phyloP scores from a whole-genome alignment of 2,888 invertebrate genomes.

The Zeuzera pyrina region DNA sequence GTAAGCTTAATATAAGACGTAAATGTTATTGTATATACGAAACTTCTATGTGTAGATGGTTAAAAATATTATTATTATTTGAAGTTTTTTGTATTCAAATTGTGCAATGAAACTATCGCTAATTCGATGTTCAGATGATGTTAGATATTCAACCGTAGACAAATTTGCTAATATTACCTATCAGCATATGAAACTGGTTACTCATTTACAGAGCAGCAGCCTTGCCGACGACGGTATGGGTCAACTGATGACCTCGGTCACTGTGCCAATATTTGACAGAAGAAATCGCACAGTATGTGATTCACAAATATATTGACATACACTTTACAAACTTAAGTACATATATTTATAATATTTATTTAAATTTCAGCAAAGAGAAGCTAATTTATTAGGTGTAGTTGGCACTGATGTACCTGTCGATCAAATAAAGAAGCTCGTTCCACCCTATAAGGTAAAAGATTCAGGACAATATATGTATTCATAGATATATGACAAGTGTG shows the following conservation, averaged over 20 bases:
- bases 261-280: constrained; percentile 95
- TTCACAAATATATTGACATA: not conserved
- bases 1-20: too few relatives aligned
- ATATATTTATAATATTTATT: not conserved
- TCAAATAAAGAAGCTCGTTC: constrained; percentile 95
- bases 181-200: too few relatives aligned
- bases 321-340: not conserved
- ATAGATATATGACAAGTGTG: not conserved
- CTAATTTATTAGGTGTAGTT: constrained; percentile 95
- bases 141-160: too few relatives aligned
- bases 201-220: constrained; percentile 78
- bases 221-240: constrained; percentile 79
- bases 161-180: too few relatives aligned
- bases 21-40: too few relatives aligned
- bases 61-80: too few relatives aligned
- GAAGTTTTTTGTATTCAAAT: too few relatives aligned
- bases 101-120: too few relatives aligned
- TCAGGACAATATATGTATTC: not conserved
- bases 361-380: constrained; percentile 81
- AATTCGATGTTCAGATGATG: too few relatives aligned
- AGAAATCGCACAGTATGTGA: constrained; percentile 84
- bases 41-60: too few relatives aligned
- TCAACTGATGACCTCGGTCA: constrained; percentile 93
- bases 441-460: constrained; percentile 86
- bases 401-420: constrained; percentile 97